Percentiles rank a stretch among this genome's conserved stretches.
Conservation (phyloP, 1,140 invertebrate species). For the Drosophila murphyi region DNA sequence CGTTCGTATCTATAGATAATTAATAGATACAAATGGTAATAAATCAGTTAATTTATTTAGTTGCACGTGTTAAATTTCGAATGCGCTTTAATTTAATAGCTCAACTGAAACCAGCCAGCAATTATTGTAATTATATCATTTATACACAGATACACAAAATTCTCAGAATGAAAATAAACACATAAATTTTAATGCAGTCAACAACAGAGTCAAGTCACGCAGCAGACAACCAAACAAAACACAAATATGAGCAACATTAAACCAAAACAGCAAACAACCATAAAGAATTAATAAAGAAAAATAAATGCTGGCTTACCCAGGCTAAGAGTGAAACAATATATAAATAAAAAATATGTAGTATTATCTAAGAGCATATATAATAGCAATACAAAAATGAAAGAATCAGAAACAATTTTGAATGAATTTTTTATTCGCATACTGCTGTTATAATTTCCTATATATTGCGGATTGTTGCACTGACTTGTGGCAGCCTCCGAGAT, state of each 20-base stretch:
- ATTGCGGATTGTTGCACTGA: conserved; percentile 10
- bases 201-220: conserved; percentile 1
- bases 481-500: conserved; percentile 5
- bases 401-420: not conserved
- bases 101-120: conserved; percentile 4
- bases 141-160: conserved; percentile 8
- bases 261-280: not conserved
- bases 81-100: conserved; percentile 5
- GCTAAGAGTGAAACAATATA: not conserved
- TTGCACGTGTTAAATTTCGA: not conserved
- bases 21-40: too few species aligned
- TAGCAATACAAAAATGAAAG: not conserved
- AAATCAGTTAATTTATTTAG: not conserved
- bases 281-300: not conserved
- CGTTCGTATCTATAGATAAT: too few species aligned
- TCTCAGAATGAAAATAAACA: conserved; percentile 34
- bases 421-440: not conserved
- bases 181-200: conserved; percentile 43
- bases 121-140: conserved; percentile 8
- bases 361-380: too few species aligned
- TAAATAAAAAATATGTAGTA: not conserved
- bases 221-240: conserved; percentile 23
- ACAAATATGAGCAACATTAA: conserved; percentile 8
- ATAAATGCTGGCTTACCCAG: not conserved
- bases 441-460: not conserved